Base-by-base conservation (phyloP, 2,888 invertebrate genomes). In the Philereme vetulata region DNA sequence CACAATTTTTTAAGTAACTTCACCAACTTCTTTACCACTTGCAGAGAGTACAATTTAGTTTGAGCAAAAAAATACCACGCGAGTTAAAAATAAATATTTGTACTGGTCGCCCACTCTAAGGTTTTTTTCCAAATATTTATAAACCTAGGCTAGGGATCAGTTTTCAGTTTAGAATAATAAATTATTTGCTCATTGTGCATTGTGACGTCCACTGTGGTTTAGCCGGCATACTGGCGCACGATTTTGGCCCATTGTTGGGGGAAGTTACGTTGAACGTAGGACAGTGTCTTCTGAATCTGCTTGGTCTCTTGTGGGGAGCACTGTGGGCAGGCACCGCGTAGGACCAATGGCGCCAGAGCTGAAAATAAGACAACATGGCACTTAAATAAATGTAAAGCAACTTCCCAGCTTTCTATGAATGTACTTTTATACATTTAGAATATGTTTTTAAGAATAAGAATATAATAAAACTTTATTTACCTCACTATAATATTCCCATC, bases 191-290 rank as follows among this genome's bases (percentile, higher is more conserved):
- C 56, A 33, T 46, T n/a, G 35, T 35, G 10, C 21, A n/a, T 36
- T 32, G 7, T 2, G 10, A 38, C 6, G 43, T n/a, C 34, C 44
- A 49, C 34, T 49, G 45, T 55, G 43, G 34, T 33, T 77, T 81
- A 93, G 61, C 94, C 95, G 7, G 94, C 92, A 76, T 95, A 95
- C 72, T 95, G 94, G 77, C 94, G 94, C 21, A 96, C 92, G 68
- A 96, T 93, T 86, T 95, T 95, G 55, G 94, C 93, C 96, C 96
- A 96, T 81, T 96, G 96, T 74, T 95, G 95, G 5, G 96, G 96
- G 78, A 94, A 96, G 82, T 95, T 94, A 71, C 95, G 91, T 78
- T 96, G 96, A 56, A 96, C 95, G 84, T 95, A 95, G 11, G 95
- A 93, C 8, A 96, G 90, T 36, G 96, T 96, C 79, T 94, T 94